These are phyloP conservation scores for Dinocampus coccinellae DNA, from an alignment of 2,888 invertebrate genomes.

Conservation along the genomic window DNA sequence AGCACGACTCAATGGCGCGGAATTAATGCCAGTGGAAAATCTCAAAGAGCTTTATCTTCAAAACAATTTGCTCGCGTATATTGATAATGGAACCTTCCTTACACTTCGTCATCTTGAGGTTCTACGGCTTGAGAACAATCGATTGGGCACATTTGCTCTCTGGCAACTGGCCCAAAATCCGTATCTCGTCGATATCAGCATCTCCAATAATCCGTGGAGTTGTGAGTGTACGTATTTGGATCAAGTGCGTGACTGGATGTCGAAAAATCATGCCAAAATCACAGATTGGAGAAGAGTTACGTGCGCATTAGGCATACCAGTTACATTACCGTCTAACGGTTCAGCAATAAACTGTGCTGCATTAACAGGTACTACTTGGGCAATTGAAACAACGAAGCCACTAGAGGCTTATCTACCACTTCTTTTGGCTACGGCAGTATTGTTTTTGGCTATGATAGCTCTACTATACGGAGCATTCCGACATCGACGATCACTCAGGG, in stretches of 20 bases:
- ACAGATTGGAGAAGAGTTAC: slow-evolving; percentile 82
- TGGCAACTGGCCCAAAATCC: slow-evolving; percentile 89
- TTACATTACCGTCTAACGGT: slow-evolving; percentile 81
- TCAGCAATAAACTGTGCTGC: slow-evolving; percentile 84
- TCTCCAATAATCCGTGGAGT: slow-evolving; percentile 90
- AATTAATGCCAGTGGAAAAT: slow-evolving; percentile 85
- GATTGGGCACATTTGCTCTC: slow-evolving; percentile 84
- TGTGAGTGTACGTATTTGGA: slow-evolving; percentile 90
- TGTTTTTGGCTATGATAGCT: slow-evolving; percentile 82
- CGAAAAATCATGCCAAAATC: slow-evolving; percentile 83
- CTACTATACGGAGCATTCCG: slow-evolving; percentile 84
- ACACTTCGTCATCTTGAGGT: slow-evolving; percentile 86
- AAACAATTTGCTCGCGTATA: slow-evolving; percentile 84
- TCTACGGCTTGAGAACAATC: slow-evolving; percentile 87
- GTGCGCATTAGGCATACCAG: slow-evolving; percentile 79
- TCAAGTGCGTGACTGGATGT: slow-evolving; percentile 84
- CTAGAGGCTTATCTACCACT: slow-evolving; percentile 87
- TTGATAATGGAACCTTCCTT: slow-evolving; percentile 88
- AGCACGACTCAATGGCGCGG: slow-evolving; percentile 83
- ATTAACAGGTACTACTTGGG: slow-evolving; percentile 79
- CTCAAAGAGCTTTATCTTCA: slow-evolving; percentile 89
- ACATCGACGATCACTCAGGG: slow-evolving; percentile 84
- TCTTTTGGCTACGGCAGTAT: slow-evolving; percentile 82
- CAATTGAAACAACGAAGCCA: slow-evolving; percentile 80
- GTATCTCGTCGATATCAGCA: slow-evolving; percentile 87